Evolutionary conservation across 2,888 invertebrate genomes (phyloP).

Genomic region (Cataglyphis altisquamis): DNA sequence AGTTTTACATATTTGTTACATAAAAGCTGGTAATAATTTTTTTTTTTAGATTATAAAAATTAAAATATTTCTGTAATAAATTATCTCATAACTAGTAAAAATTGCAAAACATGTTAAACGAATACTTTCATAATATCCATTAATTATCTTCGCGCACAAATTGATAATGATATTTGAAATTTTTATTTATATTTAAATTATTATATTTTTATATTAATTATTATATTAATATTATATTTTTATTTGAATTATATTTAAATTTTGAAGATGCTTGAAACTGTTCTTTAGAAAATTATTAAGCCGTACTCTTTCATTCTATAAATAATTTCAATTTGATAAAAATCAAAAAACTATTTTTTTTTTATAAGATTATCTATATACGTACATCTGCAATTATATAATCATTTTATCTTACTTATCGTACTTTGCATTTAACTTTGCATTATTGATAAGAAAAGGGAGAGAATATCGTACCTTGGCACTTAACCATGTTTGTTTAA

Average conservation of each 20-base stretch:
- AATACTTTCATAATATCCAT: neutral
- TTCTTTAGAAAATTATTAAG: neutral
- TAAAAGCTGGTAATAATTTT: neutral
- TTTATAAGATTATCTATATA: neutral
- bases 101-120: neutral
- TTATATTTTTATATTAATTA: too few relatives aligned
- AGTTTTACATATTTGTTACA: neutral
- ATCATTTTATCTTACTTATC: neutral
- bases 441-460: neutral
- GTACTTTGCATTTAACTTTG: neutral
- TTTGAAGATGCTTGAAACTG: neutral
- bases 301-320: neutral
- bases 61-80: neutral
- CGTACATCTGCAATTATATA: neutral
- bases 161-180: slow-evolving; percentile 3
- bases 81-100: neutral
- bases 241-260: too few relatives aligned
- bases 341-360: neutral
- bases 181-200: too few relatives aligned
- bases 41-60: neutral
- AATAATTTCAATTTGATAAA: neutral
- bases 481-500: slow-evolving; percentile 10
- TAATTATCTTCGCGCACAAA: neutral
- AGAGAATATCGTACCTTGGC: neutral
- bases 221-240: too few relatives aligned